Base-by-base conservation (phyloP, 2,888 invertebrate species). In the Apoda limacodes region DNA sequence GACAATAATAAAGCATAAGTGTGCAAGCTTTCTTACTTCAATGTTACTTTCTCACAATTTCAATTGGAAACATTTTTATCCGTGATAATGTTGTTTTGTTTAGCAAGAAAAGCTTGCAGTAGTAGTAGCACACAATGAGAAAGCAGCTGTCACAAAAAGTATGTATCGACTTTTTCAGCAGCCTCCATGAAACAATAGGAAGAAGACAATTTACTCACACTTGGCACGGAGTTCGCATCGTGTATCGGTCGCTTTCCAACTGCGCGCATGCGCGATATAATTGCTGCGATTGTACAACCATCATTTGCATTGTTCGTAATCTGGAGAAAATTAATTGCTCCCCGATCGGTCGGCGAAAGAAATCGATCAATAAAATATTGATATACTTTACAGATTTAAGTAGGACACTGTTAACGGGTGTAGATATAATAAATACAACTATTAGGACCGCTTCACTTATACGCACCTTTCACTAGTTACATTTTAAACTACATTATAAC, bases 231-330 rank as follows among this genome's bases (percentile, higher is more conserved):
- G 55, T 56, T 60, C 58, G 59, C 58, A 50, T 48, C 58, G 48
- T 49, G 56, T 56, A 54, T 52, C 57, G 57, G 49, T 54, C 60
- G 69, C 76, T 78, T 76, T 75, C 78, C 63, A 74, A 60, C 59
- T 25, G 46, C 50, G 52, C 54, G 48, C 57, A 54, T 52, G 60
- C 58, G 50, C 60, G 50, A 59, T 47, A 49, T 67, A 65, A 70
- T 71, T 66, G 56, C 56, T 46, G 55, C 50, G 57, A 55, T 64
- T n/a, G 58, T 69, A 70, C 70, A 70, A 71, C 65, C 67, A 74
- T 70, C 64, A 66, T 69, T 72, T 70, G 71, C 74, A 76, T 74
- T 72, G 72, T 75, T 72, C 53, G 58, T 59, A 46, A 58, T 56
- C 60, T 53, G 50, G 70, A 65, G 76, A 78, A 75, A 75, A 78